Evolutionary conservation across 2,113 vertebrate species (phyloP).

Genomic region (Myrmecobius fasciatus): DNA sequence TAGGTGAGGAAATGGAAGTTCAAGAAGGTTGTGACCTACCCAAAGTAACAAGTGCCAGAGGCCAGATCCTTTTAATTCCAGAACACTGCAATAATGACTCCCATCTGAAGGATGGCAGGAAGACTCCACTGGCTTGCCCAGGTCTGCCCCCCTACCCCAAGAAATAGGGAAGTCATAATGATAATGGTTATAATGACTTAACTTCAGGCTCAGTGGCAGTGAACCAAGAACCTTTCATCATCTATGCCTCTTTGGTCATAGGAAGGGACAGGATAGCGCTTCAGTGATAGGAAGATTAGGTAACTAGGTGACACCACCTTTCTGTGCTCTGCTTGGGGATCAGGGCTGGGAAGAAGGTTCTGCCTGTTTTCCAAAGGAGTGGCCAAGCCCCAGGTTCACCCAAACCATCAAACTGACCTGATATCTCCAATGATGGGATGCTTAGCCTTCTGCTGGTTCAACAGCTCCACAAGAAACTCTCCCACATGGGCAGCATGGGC

Average conservation of each 20-base stretch:
- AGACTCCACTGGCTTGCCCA: neutral
- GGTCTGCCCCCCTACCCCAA: neutral
- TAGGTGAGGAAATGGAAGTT: neutral
- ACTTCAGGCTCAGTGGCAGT: neutral
- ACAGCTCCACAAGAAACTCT: constrained; percentile 86
- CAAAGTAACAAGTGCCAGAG: neutral
- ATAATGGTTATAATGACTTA: neutral
- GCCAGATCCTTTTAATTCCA: neutral
- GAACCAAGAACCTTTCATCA: neutral
- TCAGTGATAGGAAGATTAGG: neutral
- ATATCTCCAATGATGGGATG: constrained; percentile 93
- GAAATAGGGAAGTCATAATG: neutral
- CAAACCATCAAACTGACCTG: constrained; percentile 83
- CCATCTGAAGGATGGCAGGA: neutral
- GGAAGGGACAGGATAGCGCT: neutral
- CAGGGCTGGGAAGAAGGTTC: neutral
- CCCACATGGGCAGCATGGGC: constrained; percentile 89
- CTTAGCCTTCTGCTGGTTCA: constrained; percentile 86
- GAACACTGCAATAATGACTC: neutral
- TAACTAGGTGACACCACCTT: neutral
- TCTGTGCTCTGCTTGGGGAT: neutral
- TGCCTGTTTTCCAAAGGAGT: neutral
- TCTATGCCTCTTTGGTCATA: neutral
- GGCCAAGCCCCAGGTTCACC: neutral
- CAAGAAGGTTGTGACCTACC: neutral